Evolutionary conservation across 2,797 vertebrate genomes (phyloP), one percentile per base, ranked within the genome.

Genomic region (Gymnopithys bicolor): DNA sequence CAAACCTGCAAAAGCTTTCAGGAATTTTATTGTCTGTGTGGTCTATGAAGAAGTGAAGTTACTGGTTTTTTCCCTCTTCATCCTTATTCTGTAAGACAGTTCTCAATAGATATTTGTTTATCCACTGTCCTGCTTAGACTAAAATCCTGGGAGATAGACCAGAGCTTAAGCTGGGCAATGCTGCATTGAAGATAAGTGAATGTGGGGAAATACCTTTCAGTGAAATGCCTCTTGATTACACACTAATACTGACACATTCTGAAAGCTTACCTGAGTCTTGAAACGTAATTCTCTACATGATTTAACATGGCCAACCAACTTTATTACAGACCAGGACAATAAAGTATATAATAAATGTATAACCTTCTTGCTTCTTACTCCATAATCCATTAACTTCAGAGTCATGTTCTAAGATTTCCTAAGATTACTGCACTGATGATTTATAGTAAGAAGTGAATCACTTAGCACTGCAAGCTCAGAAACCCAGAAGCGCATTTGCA

Each of bases 331-430:
- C 66, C 35, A 78, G 64, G 59, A 74, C 71, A 83, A 64, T 62
- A 69, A 73, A 51, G 84, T 59, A 81, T 24, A 23, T 62, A 62
- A 78, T 70, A 94, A 78, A 90, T 32, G 33, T 84, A 56, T 84
- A 97, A 86, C 91, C 76, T 95, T 41, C 69, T 91, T 5, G 16
- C 56, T 93, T 90, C 94, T 96, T 86, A 76, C 83, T 93, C 63
- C 92, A 76, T 73, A 86, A 84, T 85, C 87, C 79, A 96, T 84
- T 91, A 89, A 76, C 39, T 94, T 93, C 79, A 90, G 78, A 84
- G 51, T 84, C 30, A 7, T 49, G 49, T 69, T 84, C 78, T 79
- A 49, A 52, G 86, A 89, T 70, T 74, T 93, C 74, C 88, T 93
- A 78, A 69, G 79, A 51, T 91, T 91, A 78, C 64, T 49, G 35